Evolutionary conservation across 2,888 invertebrate genomes (phyloP), one percentile per base, ranked within the genome.

Genomic region (Pseudanteris insignis): DNA sequence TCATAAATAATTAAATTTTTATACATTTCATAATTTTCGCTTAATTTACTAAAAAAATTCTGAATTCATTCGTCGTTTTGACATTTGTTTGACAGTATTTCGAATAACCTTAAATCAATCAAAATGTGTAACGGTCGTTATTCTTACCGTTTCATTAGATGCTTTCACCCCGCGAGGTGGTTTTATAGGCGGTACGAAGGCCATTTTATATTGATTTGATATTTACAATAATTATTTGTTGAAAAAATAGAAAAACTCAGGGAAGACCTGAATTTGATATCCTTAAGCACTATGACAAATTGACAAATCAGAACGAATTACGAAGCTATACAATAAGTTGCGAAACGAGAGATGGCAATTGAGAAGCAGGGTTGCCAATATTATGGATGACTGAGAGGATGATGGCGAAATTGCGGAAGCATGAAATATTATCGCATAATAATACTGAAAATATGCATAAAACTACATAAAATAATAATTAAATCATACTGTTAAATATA

Each of bases 151-250:
- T 85, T 93, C 92, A 83, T 90, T 92, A 46, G 88, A 86, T 75
- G 89, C 88, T 84, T 93, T 93, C 34, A 92, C 89, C 57, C 92
- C 92, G 74, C 92, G 84, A 12, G 92, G 92, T 72, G 93, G 92
- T 79, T 93, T 93, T 14, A 89, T 87, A 40, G 93, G 91, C 64
- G 91, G 90, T 66, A 87, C 84, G 41, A 85, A 83, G 69, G 86
- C 85, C 87, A 87, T 87, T 67, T 66, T 59, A 1, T 37, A 2
- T 21, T 14, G n/a, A 15, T 32, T 6, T 2, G 2, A 33, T 47
- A 36, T 57, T 41, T 47, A 44, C 29, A 55, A 41, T 3, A 38
- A 7, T 21, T 26, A n/a, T 26, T 26, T 26, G 6, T 47, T 33
- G 32, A 10, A 43, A 57, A 58, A 43, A 50, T 44, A 44, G 33